Percentiles rank a stretch among this genome's conserved stretches.
These are phyloP conservation scores for Stomatorhinus ivindoensis DNA, from an alignment of 2,113 vertebrate species.

Conservation along the genomic window DNA sequence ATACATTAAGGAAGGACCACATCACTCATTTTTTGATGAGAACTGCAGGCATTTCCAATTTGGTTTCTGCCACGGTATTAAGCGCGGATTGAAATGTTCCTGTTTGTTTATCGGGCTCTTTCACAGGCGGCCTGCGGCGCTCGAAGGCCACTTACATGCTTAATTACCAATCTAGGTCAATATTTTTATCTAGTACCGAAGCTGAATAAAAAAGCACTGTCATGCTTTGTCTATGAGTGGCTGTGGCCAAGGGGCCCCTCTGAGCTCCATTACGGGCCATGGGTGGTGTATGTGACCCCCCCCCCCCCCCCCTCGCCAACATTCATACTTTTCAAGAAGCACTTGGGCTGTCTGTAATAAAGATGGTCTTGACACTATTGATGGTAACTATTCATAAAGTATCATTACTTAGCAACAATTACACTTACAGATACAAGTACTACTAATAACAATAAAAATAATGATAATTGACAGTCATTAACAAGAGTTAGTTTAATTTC, in stretches of 20 bases:
- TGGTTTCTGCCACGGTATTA: background rate
- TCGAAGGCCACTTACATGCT: conserved; percentile 2
- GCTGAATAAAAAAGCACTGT: background rate
- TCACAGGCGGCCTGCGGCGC: background rate
- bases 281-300: background rate
- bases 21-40: background rate
- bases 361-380: background rate
- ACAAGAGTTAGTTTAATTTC: background rate
- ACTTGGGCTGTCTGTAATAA: background rate
- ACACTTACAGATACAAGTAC: background rate
- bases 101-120: conserved; percentile 3
- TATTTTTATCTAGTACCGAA: background rate
- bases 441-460: background rate
- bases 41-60: conserved; percentile 5
- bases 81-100: background rate
- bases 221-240: background rate
- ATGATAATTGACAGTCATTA: background rate
- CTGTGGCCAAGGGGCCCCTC: background rate
- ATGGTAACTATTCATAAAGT: background rate
- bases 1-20: background rate
- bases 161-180: conserved; percentile 11
- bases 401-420: background rate
- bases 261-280: background rate
- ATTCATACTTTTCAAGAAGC: background rate
- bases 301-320: background rate